These are phyloP conservation scores for Zele albiditarsus DNA, from an alignment of 2,888 invertebrate species.

Conservation along the genomic window DNA sequence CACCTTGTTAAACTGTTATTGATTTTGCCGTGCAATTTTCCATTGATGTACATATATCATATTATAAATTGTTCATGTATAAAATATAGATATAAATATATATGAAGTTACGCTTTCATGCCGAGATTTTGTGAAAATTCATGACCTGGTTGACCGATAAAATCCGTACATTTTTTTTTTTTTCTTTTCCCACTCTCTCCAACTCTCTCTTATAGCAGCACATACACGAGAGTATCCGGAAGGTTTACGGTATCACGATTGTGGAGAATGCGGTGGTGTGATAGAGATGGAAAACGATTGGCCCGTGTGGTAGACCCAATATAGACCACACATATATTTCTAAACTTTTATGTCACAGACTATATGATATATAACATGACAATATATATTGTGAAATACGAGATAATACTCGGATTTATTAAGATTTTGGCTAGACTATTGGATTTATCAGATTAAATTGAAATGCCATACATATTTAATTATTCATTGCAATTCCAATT, in stretches of 20 bases:
- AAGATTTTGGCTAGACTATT: conserved; percentile 19
- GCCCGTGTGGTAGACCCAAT: conserved; percentile 1
- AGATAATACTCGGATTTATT: conserved; percentile 23
- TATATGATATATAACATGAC: conserved; percentile 25
- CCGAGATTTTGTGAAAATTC: conserved; percentile 44
- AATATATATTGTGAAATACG: conserved; percentile 33
- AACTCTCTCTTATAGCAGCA: background rate
- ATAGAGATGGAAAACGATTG: conserved; percentile 27
- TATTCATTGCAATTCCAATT: background rate
- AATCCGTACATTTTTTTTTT: conserved; percentile 12
- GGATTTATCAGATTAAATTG: background rate
- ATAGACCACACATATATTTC: conserved; percentile 25
- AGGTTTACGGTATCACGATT: conserved; percentile 45
- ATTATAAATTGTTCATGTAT: too few relatives aligned
- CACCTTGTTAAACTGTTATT: too few relatives aligned
- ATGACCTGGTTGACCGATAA: conserved; percentile 43
- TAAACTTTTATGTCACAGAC: conserved; percentile 16
- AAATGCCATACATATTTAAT: background rate
- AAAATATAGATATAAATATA: background rate
- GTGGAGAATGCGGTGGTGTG: background rate
- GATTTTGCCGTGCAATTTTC: too few relatives aligned
- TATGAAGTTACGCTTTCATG: background rate
- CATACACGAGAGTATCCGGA: conserved; percentile 40
- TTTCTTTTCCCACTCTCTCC: background rate
- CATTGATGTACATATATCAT: too few relatives aligned